These are phyloP conservation scores for Drosophila grimshawi DNA, from an alignment of 1,140 invertebrate species.

Conservation along the genomic window DNA sequence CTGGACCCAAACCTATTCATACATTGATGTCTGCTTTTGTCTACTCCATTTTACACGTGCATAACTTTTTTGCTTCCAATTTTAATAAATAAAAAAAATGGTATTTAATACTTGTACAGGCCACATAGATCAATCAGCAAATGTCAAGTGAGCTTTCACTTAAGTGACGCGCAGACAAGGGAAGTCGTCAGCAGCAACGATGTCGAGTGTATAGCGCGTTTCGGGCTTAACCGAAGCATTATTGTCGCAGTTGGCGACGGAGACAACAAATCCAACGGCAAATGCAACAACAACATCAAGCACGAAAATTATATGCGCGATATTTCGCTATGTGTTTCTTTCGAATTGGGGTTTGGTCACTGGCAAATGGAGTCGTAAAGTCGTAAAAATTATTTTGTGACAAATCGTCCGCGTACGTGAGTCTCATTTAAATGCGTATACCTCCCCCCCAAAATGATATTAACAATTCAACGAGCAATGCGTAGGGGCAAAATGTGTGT, in stretches of 20 bases:
- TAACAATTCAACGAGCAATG: conserved; percentile 73
- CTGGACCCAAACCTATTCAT: too few species aligned
- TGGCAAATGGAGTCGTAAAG: conserved; percentile 80
- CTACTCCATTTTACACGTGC: too few species aligned
- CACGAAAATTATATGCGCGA: conserved; percentile 59
- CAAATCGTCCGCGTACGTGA: conserved; percentile 84
- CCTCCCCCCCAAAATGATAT: conserved; percentile 71
- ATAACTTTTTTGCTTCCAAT: too few species aligned
- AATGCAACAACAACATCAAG: conserved; percentile 28
- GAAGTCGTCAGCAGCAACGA: conserved; percentile 37
- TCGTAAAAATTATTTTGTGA: conserved; percentile 85
- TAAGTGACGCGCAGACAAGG: conserved; percentile 24
- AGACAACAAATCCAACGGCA: not conserved
- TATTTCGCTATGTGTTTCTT: not conserved
- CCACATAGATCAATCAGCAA: conserved; percentile 34
- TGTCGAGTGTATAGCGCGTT: conserved; percentile 52
- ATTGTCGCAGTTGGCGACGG: conserved; percentile 51
- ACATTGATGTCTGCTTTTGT: too few species aligned
- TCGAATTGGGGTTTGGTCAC: conserved; percentile 56
- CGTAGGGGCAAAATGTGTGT: conserved; percentile 11
- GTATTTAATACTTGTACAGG: not conserved
- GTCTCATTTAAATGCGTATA: conserved; percentile 83
- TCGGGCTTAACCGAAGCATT: conserved; percentile 62
- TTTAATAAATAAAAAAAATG: too few species aligned
- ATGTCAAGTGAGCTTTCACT: conserved; percentile 45